Conservation (phyloP, 2,113 vertebrate genomes). For the Sebastes fasciatus region DNA sequence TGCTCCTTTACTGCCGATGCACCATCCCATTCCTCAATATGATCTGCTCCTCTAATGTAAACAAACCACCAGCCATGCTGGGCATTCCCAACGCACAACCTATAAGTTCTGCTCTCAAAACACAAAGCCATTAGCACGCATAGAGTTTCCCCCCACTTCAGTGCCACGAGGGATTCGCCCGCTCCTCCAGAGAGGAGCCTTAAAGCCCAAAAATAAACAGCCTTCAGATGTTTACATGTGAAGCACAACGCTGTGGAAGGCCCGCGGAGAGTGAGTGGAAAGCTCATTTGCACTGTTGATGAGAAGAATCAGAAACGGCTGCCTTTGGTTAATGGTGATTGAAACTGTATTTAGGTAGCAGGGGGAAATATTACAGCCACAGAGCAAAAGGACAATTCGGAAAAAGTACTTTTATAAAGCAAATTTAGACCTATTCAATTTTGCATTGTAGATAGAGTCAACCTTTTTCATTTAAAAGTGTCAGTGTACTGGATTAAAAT, state of each 20-base stretch:
- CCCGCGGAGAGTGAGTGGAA: slow-evolving; percentile 60
- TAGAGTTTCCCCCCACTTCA: neutral
- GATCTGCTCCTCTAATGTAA: slow-evolving; percentile 56
- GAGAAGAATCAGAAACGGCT: slow-evolving; percentile 46
- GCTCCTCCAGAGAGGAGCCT: slow-evolving; percentile 58
- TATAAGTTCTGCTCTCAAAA: slow-evolving; percentile 43
- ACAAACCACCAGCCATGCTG: slow-evolving; percentile 56
- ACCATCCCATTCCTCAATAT: slow-evolving; percentile 13
- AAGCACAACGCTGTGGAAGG: slow-evolving; percentile 50
- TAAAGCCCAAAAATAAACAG: slow-evolving; percentile 78
- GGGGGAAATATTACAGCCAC: slow-evolving; percentile 14
- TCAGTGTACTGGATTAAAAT: neutral
- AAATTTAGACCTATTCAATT: neutral
- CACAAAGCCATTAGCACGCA: slow-evolving; percentile 46
- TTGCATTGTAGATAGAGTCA: neutral
- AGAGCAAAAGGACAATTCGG: neutral
- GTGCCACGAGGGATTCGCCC: slow-evolving; percentile 49
- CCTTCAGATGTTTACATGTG: slow-evolving; percentile 82
- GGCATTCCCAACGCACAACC: slow-evolving; percentile 39
- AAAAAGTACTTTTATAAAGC: neutral
- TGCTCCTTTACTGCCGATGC: slow-evolving; percentile 13
- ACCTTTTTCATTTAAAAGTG: neutral
- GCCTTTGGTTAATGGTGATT: slow-evolving; percentile 37
- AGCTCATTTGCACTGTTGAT: slow-evolving; percentile 63
- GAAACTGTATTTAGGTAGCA: neutral